Percentiles rank a stretch among this genome's conserved stretches.
These are phyloP conservation scores for Okapia johnstoni DNA, from an alignment of 2,113 vertebrate genomes.

Conservation along the genomic window DNA sequence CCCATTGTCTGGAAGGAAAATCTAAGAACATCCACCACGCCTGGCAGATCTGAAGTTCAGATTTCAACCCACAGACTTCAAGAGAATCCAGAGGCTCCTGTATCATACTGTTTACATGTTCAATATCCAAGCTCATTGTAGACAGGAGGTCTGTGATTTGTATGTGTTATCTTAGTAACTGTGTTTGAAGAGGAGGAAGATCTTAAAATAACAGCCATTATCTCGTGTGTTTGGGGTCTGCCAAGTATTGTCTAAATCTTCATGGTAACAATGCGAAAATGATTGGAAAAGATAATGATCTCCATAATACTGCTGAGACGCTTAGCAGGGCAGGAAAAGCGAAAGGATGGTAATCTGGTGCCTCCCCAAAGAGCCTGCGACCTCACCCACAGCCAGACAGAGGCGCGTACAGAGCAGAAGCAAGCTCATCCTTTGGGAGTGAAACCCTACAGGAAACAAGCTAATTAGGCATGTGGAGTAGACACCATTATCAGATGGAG, in stretches of 20 bases:
- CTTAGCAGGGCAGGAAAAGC: constrained; percentile 5
- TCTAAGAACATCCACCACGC: background rate
- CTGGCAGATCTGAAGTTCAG: background rate
- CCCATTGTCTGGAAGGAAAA: constrained; percentile 37
- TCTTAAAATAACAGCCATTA: constrained; percentile 35
- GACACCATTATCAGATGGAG: background rate
- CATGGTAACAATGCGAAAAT: background rate
- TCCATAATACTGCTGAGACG: background rate
- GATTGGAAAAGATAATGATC: constrained; percentile 21
- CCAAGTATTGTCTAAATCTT: constrained; percentile 28
- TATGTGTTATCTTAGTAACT: background rate
- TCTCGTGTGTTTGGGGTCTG: background rate
- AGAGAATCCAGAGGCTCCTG: background rate
- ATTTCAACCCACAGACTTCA: background rate
- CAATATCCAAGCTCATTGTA: background rate
- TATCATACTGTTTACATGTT: background rate
- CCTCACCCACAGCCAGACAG: background rate
- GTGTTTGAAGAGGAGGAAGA: constrained; percentile 20
- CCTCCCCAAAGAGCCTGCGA: background rate
- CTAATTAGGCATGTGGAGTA: background rate
- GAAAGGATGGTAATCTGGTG: background rate
- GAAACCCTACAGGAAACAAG: background rate
- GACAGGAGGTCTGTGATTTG: background rate
- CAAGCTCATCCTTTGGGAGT: background rate
- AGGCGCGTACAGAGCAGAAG: background rate